A percentile compares a stretch with the other conserved stretches of the same genome.
These are phyloP conservation scores for Oenanthe melanoleuca DNA, from an alignment of 2,113 vertebrate genomes.

Conservation along the genomic window DNA sequence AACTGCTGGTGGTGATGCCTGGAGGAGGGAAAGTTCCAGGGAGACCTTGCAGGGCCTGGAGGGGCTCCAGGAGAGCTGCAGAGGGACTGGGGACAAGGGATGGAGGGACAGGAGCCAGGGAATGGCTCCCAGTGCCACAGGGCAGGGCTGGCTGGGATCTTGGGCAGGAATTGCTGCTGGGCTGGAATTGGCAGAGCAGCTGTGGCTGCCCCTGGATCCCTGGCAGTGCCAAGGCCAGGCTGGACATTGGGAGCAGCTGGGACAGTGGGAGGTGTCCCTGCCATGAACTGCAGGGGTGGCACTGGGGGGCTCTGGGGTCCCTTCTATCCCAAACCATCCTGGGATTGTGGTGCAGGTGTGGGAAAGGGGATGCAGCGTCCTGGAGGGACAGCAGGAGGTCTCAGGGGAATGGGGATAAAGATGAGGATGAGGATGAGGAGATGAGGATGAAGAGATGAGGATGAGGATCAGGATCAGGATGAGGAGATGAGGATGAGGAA, in stretches of 20 bases:
- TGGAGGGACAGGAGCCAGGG: neutral
- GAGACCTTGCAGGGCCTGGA: rapidly evolving
- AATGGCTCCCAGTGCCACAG: too few relatives aligned
- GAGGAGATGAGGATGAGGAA: too few relatives aligned
- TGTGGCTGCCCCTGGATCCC: too few relatives aligned
- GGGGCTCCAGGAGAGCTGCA: neutral
- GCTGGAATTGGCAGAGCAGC: too few relatives aligned
- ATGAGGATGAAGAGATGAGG: too few relatives aligned
- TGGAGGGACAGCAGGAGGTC: too few relatives aligned
- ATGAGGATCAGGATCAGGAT: neutral
- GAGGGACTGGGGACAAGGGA: neutral
- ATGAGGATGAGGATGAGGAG: neutral
- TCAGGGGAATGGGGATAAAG: too few relatives aligned
- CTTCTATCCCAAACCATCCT: neutral
- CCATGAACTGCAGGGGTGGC: neutral
- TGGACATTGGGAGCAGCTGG: too few relatives aligned
- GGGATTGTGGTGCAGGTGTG: neutral
- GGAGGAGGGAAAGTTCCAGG: rapidly evolving
- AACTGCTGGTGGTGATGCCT: neutral
- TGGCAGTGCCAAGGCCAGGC: too few relatives aligned
- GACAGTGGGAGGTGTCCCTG: neutral
- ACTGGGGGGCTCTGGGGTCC: neutral
- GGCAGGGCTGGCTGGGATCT: too few relatives aligned
- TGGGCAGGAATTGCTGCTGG: too few relatives aligned
- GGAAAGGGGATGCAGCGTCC: too few relatives aligned